Percentiles rank a stretch among this genome's conserved stretches.
phyloP scores from a whole-genome alignment of 2,113 vertebrate genomes.

The Theristicus caerulescens region DNA sequence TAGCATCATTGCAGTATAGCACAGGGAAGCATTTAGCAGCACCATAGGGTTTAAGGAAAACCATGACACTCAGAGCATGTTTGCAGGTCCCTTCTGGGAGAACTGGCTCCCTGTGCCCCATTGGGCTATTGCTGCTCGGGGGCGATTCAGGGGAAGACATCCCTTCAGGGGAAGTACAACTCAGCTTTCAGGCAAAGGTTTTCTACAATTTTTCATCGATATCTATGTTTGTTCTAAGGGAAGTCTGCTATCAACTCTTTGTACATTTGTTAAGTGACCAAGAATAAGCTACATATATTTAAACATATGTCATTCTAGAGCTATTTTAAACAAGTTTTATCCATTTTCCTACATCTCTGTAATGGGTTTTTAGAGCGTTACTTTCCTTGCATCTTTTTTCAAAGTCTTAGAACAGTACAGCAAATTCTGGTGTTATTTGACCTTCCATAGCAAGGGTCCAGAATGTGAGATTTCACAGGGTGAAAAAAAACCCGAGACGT shows the following conservation, averaged over 20 bases:
- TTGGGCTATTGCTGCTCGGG: not conserved
- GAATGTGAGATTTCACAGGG: not conserved
- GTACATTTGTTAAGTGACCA: not conserved
- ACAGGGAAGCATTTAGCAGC: not conserved
- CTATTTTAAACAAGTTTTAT: not conserved
- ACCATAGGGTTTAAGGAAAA: not conserved
- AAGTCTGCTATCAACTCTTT: not conserved
- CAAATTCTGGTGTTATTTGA: not conserved
- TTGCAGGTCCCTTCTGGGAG: not conserved
- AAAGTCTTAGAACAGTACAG: not conserved
- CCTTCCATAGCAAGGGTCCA: not conserved
- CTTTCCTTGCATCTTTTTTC: not conserved
- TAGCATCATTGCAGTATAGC: too few relatives aligned
- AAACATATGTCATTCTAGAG: not conserved
- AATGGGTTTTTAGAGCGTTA: not conserved
- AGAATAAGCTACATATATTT: not conserved
- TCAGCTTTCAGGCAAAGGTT: not conserved
- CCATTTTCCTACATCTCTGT: not conserved
- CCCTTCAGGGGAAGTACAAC: not conserved
- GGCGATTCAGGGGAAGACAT: not conserved
- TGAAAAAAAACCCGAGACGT: not conserved
- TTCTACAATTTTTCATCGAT: not conserved
- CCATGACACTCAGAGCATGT: fast-evolving
- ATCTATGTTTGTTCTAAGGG: not conserved
- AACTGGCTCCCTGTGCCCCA: not conserved